Evolutionary conservation across 2,888 invertebrate species (phyloP).

Genomic region (Idaea straminata): DNA sequence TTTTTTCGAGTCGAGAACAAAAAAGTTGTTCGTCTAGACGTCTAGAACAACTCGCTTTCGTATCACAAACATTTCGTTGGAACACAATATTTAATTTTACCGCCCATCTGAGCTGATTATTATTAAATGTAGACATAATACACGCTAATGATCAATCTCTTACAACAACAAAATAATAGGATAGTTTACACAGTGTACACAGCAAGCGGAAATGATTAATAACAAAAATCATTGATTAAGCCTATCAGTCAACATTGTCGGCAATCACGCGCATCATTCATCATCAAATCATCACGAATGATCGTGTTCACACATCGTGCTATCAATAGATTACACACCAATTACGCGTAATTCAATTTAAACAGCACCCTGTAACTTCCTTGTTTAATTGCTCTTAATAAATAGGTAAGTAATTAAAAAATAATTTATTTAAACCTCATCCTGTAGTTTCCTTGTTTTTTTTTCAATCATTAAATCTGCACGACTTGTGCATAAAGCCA

Average conservation of each 20-base stretch:
- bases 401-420: background rate
- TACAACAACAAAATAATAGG: constrained; percentile 12
- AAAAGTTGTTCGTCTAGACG: too few relatives aligned
- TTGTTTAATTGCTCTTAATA: background rate
- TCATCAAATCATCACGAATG: background rate
- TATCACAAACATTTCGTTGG: background rate
- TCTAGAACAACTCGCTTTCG: too few relatives aligned
- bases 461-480: too few relatives aligned
- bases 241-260: background rate
- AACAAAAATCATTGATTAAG: background rate
- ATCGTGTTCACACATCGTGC: background rate
- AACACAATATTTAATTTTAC: background rate
- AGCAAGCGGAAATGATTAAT: constrained; percentile 2
- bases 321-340: background rate
- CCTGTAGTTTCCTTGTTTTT: background rate
- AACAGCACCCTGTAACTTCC: background rate
- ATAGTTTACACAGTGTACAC: background rate
- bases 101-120: background rate
- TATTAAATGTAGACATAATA: background rate
- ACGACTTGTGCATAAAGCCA: too few relatives aligned
- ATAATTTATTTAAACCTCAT: background rate
- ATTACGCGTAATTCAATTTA: background rate
- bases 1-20: too few relatives aligned
- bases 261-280: background rate
- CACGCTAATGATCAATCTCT: background rate